Percentiles rank a stretch among this genome's conserved stretches.
These are phyloP conservation scores for Pagrus major DNA, from an alignment of 2,113 vertebrate genomes.

Conservation along the genomic window DNA sequence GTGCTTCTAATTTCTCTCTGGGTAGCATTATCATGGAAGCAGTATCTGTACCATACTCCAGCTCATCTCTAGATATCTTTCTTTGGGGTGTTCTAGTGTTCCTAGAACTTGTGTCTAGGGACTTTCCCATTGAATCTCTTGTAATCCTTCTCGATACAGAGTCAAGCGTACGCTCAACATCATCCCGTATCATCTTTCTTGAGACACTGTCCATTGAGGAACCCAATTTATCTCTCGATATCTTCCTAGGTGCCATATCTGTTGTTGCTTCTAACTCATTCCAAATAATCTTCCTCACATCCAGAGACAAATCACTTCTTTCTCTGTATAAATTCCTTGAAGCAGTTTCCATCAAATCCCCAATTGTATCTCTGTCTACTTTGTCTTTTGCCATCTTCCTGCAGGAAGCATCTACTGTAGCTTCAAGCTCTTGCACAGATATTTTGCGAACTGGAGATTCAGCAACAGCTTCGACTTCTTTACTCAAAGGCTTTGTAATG, in stretches of 20 bases:
- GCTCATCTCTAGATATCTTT: constrained; percentile 76
- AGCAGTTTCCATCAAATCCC: constrained; percentile 60
- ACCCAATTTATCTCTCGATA: constrained; percentile 69
- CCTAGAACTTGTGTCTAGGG: constrained; percentile 60
- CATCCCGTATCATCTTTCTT: constrained; percentile 66
- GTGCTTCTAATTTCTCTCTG: constrained; percentile 66
- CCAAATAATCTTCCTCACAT: constrained; percentile 68
- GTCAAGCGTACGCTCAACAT: constrained; percentile 61
- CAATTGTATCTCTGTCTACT: constrained; percentile 53
- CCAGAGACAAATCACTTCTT: constrained; percentile 62
- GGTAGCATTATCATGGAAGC: constrained; percentile 48
- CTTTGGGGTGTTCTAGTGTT: constrained; percentile 50
- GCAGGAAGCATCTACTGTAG: constrained; percentile 42
- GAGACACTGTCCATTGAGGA: constrained; percentile 64
- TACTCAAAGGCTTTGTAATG: constrained; percentile 56
- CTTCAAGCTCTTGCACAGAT: constrained; percentile 58
- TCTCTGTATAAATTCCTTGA: constrained; percentile 66
- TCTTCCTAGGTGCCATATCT: constrained; percentile 45
- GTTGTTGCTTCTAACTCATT: constrained; percentile 67
- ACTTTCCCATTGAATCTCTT: constrained; percentile 68
- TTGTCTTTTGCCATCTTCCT: constrained; percentile 64
- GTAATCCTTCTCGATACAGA: constrained; percentile 46
- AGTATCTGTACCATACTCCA: constrained; percentile 63
- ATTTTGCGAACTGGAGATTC: constrained; percentile 60
- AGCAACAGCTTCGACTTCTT: constrained; percentile 55